A percentile compares a stretch with the other conserved stretches of the same genome.
Conservation (phyloP, 2,888 invertebrate species). For the Coenonympha arcania region DNA sequence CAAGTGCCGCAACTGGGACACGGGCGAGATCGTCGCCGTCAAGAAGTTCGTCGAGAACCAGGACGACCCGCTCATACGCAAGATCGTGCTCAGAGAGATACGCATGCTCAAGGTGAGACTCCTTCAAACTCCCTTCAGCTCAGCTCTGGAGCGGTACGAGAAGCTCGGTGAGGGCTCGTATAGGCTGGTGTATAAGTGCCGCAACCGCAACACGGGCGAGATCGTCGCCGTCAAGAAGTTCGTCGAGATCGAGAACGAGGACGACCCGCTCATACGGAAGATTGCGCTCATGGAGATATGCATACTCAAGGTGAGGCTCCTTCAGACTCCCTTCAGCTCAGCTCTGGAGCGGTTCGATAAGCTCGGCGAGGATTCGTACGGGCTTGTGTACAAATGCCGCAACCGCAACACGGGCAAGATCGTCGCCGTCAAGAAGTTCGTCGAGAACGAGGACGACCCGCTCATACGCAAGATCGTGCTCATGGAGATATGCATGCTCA, state of each 20-base stretch:
- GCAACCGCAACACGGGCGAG: constrained; percentile 94
- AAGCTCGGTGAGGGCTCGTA: constrained; percentile 84
- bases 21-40: too few relatives aligned
- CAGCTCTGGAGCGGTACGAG: too few relatives aligned
- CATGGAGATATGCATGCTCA: not conserved
- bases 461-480: constrained; percentile 91
- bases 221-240: constrained; percentile 98
- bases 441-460: constrained; percentile 97
- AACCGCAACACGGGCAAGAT: constrained; percentile 95
- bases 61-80: too few relatives aligned
- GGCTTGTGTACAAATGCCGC: constrained; percentile 96
- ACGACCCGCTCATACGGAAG: constrained; percentile 95
- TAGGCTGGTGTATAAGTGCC: constrained; percentile 96
- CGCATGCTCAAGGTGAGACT: too few relatives aligned
- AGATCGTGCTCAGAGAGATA: not conserved
- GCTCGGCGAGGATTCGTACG: constrained; percentile 82
- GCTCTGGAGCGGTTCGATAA: too few relatives aligned
- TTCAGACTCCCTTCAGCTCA: too few relatives aligned
- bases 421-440: constrained; percentile 96
- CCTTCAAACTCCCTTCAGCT: too few relatives aligned
- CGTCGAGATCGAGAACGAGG: constrained; percentile 96
- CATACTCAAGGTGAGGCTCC: too few relatives aligned
- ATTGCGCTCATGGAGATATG: constrained; percentile 71
- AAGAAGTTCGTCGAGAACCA: too few relatives aligned
- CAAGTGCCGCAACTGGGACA: too few relatives aligned